Conservation (phyloP, 2,113 vertebrate genomes). For the Anser brachyrhynchus region DNA sequence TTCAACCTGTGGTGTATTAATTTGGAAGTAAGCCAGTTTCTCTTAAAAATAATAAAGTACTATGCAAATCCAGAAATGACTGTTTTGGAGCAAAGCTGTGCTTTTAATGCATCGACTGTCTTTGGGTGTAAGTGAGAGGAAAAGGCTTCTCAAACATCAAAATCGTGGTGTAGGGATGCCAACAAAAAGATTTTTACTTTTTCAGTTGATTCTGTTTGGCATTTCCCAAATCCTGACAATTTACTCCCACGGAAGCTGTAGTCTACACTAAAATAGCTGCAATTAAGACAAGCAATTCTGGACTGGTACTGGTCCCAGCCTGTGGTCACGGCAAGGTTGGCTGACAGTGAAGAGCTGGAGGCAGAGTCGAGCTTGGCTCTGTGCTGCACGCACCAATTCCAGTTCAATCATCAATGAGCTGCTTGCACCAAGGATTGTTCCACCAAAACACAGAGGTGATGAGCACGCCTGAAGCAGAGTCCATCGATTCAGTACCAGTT, state of each 20-base stretch:
- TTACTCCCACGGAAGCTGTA: neutral
- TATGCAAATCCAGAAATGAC: neutral
- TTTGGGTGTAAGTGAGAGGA: neutral
- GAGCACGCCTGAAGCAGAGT: neutral
- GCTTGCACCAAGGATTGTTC: rapidly evolving
- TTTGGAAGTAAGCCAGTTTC: neutral
- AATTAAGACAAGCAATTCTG: neutral
- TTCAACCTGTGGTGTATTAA: neutral
- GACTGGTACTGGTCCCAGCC: conserved; percentile 15
- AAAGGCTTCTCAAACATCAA: neutral
- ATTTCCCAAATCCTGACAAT: conserved; percentile 11
- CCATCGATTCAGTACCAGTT: neutral
- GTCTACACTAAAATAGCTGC: neutral
- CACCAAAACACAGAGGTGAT: neutral
- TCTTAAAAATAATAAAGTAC: neutral
- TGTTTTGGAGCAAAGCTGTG: neutral
- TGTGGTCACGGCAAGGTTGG: neutral
- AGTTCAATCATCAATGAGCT: rapidly evolving
- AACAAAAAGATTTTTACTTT: neutral
- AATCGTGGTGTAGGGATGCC: neutral
- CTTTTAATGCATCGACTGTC: neutral
- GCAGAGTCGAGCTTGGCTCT: rapidly evolving
- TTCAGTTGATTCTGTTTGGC: neutral
- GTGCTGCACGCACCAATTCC: neutral
- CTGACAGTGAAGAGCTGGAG: neutral